Percentiles rank a stretch among this genome's conserved stretches.
Evolutionary conservation across 2,113 vertebrate species (phyloP).

Genomic region (Coptodon bakossiorum): DNA sequence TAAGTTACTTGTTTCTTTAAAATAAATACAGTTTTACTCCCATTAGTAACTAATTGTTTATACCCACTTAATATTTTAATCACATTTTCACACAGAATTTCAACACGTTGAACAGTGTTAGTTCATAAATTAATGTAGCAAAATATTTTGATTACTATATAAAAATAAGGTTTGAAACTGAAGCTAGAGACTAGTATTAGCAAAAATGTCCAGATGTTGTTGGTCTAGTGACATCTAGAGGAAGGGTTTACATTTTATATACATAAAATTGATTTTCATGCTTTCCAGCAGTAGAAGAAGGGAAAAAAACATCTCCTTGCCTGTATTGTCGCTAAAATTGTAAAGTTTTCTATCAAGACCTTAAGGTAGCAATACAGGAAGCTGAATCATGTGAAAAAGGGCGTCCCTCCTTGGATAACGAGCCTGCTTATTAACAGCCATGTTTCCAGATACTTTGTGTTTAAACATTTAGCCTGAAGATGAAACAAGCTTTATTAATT

Average conservation of each 20-base stretch:
- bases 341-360: background rate
- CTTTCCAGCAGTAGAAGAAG: background rate
- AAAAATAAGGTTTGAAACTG: background rate
- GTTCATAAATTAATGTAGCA: background rate
- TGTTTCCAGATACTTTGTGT: background rate
- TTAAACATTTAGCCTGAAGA: background rate
- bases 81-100: background rate
- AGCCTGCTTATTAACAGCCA: background rate
- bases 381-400: background rate
- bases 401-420: background rate
- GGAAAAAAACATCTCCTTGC: background rate
- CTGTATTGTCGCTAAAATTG: background rate
- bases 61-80: background rate
- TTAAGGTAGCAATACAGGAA: background rate
- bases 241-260: background rate
- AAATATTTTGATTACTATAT: background rate
- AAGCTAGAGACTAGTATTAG: background rate
- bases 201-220: background rate
- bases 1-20: background rate
- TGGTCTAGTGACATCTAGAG: background rate
- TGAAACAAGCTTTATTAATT: background rate
- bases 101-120: background rate
- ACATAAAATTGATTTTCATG: background rate
- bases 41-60: background rate
- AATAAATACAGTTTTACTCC: background rate